Evolutionary conservation across 2,888 invertebrate species (phyloP).

Genomic region (Cancer borealis): DNA sequence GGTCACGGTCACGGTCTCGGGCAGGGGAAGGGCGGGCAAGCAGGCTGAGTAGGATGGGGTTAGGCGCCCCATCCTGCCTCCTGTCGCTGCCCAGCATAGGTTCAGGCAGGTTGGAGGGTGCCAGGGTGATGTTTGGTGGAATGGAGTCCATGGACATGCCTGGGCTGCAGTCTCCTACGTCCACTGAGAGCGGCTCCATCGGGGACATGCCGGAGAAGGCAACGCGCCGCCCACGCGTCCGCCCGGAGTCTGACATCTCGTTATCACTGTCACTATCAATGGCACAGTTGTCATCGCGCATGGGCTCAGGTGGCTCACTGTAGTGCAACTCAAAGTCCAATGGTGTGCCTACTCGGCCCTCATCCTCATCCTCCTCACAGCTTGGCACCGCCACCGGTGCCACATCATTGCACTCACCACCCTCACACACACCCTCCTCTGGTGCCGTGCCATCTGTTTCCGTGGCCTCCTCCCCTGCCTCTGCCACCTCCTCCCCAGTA

Average conservation of each 20-base stretch:
- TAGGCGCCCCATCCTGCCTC: constrained; percentile 60
- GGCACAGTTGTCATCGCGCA: constrained; percentile 76
- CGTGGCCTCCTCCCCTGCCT: neutral
- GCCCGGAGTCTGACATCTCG: constrained; percentile 64
- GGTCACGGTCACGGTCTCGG: constrained; percentile 41
- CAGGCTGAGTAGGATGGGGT: constrained; percentile 71
- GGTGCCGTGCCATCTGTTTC: constrained; percentile 5
- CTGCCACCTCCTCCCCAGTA: neutral
- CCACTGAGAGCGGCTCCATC: constrained; percentile 71
- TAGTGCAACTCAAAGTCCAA: constrained; percentile 72
- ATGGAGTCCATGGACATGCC: constrained; percentile 69
- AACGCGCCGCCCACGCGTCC: constrained; percentile 70
- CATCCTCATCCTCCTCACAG: constrained; percentile 50
- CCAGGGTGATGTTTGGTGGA: constrained; percentile 65
- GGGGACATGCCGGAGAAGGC: constrained; percentile 72
- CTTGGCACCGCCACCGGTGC: neutral
- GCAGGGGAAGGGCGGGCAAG: constrained; percentile 68
- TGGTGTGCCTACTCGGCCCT: constrained; percentile 63
- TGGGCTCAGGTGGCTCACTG: constrained; percentile 73
- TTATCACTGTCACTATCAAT: constrained; percentile 77
- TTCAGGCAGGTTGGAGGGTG: constrained; percentile 62
- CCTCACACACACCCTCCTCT: constrained; percentile 45
- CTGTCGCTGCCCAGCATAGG: constrained; percentile 57
- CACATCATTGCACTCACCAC: constrained; percentile 5
- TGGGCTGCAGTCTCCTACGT: constrained; percentile 65